Evolutionary conservation across 2,113 vertebrate species (phyloP), one percentile per base, ranked within the genome.

Genomic region (Carassius auratus): DNA sequence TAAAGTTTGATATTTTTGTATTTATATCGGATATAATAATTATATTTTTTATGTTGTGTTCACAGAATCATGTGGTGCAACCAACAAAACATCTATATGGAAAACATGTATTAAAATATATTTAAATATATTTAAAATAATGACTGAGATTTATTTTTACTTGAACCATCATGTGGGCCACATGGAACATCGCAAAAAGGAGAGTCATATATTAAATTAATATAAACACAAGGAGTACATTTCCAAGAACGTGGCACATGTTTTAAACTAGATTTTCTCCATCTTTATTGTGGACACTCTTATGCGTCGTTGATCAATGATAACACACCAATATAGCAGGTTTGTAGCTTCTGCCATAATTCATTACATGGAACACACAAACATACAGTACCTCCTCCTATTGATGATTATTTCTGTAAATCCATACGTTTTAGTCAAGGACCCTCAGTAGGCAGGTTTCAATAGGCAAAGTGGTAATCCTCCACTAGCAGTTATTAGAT

Each of bases 361-460:
- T 74, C 21, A 87, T 87, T 62, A 66, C n/a, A 26, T 73, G 30
- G 69, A 82, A 82, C 64, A 69, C 64, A 82, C 21, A 73, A 84
- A 84, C 26, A 26, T 26, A 26, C 82, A 76, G 30, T 86, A 36
- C 73, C 85, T 62, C 81, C 75, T 77, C 45, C 21, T 79, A 71
- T 79, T 81, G 45, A 76, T 84, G 76, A 76, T 50, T 84, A n/a
- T 84, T 64, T 78, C 42, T 85, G 73, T 83, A 85, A 85, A 85
- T 88, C 61, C 36, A 82, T 84, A 74, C 19, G 33, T 68, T 83
- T 85, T 59, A 75, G 66, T 84, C 61, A 76, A 85, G 42, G 38
- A 59, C n/a, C 21, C 59, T 59, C 3, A 3, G n/a, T 14, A 68
- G 48, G 17, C 59, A 85, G 66, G 42, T 48, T 64, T 66, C 14